A percentile compares a stretch with the other conserved stretches of the same genome.
Conservation (phyloP, 2,113 vertebrate genomes). For the Apaloderma vittatum region DNA sequence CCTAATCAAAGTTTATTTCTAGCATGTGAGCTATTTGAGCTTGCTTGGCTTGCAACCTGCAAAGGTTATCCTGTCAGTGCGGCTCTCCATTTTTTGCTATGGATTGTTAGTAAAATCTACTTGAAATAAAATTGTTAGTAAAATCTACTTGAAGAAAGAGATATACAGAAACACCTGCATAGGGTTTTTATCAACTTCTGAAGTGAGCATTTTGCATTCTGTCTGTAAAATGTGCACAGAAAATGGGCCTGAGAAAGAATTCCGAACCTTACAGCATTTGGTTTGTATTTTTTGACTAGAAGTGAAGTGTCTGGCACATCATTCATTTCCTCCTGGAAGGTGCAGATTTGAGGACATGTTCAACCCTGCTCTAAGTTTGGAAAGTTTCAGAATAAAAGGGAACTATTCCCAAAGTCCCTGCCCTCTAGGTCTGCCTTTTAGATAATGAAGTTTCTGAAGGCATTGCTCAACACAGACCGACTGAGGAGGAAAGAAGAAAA, state of each 20-base stretch:
- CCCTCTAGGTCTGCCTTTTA: constrained; percentile 40
- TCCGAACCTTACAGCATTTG: not conserved
- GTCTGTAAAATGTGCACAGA: not conserved
- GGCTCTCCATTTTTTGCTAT: not conserved
- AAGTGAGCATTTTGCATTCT: not conserved
- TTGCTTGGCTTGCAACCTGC: constrained; percentile 2
- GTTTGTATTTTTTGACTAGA: constrained; percentile 38
- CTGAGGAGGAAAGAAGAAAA: not conserved
- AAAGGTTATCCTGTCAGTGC: not conserved
- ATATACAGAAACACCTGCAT: not conserved
- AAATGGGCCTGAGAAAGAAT: not conserved
- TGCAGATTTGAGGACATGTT: constrained; percentile 62
- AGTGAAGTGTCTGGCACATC: constrained; percentile 43
- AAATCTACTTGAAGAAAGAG: not conserved
- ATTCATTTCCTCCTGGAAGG: constrained; percentile 42
- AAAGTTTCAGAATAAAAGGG: constrained; percentile 39
- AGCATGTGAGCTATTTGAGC: not conserved
- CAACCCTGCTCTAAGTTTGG: constrained; percentile 21
- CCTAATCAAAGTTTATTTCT: not conserved
- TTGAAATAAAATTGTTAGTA: not conserved
- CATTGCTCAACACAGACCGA: not conserved
- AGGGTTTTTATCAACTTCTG: not conserved
- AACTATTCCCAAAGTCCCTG: constrained; percentile 29
- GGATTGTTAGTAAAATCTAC: not conserved
- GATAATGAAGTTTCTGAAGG: constrained; percentile 45